Conservation (phyloP, 2,888 invertebrate genomes). For the Pollenia angustigena region DNA sequence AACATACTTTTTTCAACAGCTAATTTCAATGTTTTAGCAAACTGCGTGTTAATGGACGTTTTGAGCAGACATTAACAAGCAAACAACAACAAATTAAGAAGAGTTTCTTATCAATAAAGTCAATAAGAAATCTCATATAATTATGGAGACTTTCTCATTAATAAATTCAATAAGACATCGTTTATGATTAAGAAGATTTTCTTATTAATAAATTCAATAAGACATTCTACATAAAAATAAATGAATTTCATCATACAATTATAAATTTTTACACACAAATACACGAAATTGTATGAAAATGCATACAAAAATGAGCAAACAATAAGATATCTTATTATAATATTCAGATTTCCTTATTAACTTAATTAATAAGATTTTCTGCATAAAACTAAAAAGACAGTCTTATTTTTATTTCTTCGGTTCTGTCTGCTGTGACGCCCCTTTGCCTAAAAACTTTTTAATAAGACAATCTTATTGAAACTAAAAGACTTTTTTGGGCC, state of each 20-base stretch:
- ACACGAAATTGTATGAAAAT: conserved; percentile 8
- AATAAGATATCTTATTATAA: conserved; percentile 21
- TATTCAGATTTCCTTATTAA: not conserved
- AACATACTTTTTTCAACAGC: not conserved
- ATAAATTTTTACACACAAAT: conserved; percentile 12
- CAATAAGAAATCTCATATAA: too few relatives aligned
- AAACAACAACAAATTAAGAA: too few relatives aligned
- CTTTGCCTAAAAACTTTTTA: conserved; percentile 26
- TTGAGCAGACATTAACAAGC: too few relatives aligned
- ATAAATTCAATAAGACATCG: too few relatives aligned
- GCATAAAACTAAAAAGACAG: conserved; percentile 8
- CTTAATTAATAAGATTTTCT: conserved; percentile 12
- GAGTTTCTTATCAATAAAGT: too few relatives aligned
- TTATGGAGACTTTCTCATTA: not conserved
- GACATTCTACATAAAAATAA: not conserved
- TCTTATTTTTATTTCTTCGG: conserved; percentile 7
- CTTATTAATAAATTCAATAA: too few relatives aligned
- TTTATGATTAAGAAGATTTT: too few relatives aligned
- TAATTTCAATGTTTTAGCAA: too few relatives aligned
- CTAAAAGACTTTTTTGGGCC: too few relatives aligned
- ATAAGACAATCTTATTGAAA: too few relatives aligned
- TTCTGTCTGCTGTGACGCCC: not conserved
- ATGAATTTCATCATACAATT: conserved; percentile 8
- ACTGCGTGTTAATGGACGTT: too few relatives aligned
- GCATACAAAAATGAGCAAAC: conserved; percentile 15